These are phyloP conservation scores for Drosophila parvula DNA, from an alignment of 1,140 invertebrate species.

Conservation along the genomic window DNA sequence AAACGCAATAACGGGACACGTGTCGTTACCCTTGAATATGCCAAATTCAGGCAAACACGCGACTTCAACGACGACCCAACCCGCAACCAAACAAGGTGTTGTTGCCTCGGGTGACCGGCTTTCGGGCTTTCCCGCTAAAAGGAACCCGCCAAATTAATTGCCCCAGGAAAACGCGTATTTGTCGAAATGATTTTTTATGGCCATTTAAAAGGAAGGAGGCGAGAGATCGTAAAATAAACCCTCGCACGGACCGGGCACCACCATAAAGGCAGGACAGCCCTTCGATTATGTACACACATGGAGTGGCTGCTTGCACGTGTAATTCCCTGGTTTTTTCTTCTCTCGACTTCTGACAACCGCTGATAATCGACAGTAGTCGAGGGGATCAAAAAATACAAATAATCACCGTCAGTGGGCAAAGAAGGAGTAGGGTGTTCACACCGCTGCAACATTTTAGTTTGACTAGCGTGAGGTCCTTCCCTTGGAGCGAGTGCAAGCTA, in stretches of 20 bases:
- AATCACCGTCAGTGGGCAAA: conserved; percentile 34
- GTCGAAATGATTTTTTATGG: conserved; percentile 57
- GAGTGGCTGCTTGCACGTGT: conserved; percentile 34
- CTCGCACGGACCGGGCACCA: conserved; percentile 9
- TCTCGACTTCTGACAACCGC: conserved; percentile 37
- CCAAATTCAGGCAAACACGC: conserved; percentile 50
- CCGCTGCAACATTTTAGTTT: neutral
- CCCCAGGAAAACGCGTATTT: conserved; percentile 42
- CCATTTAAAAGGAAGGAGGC: conserved; percentile 49
- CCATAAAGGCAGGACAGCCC: conserved; percentile 16
- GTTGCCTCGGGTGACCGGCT: conserved; percentile 53
- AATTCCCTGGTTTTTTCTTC: conserved; percentile 1
- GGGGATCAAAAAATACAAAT: conserved; percentile 54
- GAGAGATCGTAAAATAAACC: conserved; percentile 26
- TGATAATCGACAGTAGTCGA: conserved; percentile 40
- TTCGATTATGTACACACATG: conserved; percentile 4
- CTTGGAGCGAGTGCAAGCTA: neutral
- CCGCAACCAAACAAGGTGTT: conserved; percentile 56
- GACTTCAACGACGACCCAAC: conserved; percentile 27
- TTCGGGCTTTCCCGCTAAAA: conserved; percentile 30
- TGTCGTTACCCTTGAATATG: conserved; percentile 47
- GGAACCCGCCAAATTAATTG: conserved; percentile 53
- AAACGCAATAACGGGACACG: conserved; percentile 55
- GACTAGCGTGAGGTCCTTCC: conserved; percentile 34
- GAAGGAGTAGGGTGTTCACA: conserved; percentile 1